Evolutionary conservation across 1,140 invertebrate species (phyloP).

Genomic region (Vollenhovia emeryi): DNA sequence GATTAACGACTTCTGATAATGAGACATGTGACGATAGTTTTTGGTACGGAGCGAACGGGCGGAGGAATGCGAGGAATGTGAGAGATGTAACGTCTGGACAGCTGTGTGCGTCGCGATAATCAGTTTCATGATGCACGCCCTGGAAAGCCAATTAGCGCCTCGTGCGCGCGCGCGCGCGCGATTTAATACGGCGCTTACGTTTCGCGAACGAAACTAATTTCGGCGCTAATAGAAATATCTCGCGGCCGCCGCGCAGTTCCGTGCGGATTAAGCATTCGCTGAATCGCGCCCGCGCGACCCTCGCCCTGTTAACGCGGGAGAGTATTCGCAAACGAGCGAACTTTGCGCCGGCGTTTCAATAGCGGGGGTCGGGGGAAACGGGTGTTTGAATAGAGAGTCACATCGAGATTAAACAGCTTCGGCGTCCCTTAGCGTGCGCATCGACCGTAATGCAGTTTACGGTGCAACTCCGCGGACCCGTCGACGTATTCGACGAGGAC

Average conservation of each 20-base stretch:
- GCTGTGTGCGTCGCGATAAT: neutral
- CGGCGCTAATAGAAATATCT: conserved; percentile 26
- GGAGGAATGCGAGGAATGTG: neutral
- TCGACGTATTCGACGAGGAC: neutral
- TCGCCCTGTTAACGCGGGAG: neutral
- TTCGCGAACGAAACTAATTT: conserved; percentile 20
- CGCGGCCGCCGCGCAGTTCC: neutral
- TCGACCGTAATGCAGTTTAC: conserved; percentile 46
- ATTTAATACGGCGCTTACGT: conserved; percentile 23
- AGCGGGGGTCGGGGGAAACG: neutral
- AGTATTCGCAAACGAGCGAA: conserved; percentile 38
- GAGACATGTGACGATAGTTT: neutral
- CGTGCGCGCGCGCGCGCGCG: neutral
- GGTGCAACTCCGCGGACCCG: conserved; percentile 22
- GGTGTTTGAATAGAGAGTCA: conserved; percentile 40
- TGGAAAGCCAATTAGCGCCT: conserved; percentile 31
- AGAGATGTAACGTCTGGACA: neutral
- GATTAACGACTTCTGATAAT: neutral
- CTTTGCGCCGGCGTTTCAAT: conserved; percentile 29
- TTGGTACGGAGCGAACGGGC: neutral
- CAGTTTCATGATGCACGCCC: neutral
- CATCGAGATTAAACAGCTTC: conserved; percentile 39
- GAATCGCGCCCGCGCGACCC: neutral
- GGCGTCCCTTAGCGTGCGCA: conserved; percentile 25
- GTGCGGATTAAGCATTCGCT: neutral